Evolutionary conservation across 2,888 invertebrate species (phyloP).

Genomic region (Perizoma affinitatum): DNA sequence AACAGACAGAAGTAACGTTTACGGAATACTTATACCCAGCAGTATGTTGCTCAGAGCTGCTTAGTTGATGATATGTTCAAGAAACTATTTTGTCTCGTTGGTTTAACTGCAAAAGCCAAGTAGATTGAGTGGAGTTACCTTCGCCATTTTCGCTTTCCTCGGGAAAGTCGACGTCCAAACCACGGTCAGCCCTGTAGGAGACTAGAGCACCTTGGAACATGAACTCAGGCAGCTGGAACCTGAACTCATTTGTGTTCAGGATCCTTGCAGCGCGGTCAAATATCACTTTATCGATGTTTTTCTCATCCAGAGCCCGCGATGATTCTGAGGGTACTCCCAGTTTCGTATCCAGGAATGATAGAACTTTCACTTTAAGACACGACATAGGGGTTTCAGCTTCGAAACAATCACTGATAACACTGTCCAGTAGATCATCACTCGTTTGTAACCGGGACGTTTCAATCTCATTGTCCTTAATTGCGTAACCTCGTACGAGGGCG

Average conservation of each 20-base stretch:
- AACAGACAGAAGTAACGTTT: too few species aligned
- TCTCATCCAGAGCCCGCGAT: slow-evolving; percentile 84
- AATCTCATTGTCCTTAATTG: slow-evolving; percentile 83
- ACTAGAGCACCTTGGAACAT: slow-evolving; percentile 87
- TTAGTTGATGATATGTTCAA: not conserved
- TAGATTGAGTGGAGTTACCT: slow-evolving; percentile 61
- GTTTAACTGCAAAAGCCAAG: too few species aligned
- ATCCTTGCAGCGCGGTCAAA: slow-evolving; percentile 88
- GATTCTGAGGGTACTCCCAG: slow-evolving; percentile 86
- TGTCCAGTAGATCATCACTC: slow-evolving; percentile 88
- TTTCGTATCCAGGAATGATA: slow-evolving; percentile 89
- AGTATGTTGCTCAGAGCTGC: not conserved
- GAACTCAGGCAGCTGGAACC: slow-evolving; percentile 88
- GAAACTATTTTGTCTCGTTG: not conserved
- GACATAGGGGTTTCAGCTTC: slow-evolving; percentile 86
- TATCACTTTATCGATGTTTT: slow-evolving; percentile 89
- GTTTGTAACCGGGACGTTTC: slow-evolving; percentile 83
- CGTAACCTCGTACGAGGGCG: slow-evolving; percentile 74
- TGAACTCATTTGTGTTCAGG: slow-evolving; percentile 89
- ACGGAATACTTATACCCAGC: too few species aligned
- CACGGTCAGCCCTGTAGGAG: slow-evolving; percentile 87
- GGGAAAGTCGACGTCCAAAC: slow-evolving; percentile 86
- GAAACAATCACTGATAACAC: slow-evolving; percentile 89
- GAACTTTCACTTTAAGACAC: slow-evolving; percentile 90
- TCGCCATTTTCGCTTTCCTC: slow-evolving; percentile 81